phyloP scores from a whole-genome alignment of 2,888 invertebrate species.

The Hirtodrosophila duncani region DNA sequence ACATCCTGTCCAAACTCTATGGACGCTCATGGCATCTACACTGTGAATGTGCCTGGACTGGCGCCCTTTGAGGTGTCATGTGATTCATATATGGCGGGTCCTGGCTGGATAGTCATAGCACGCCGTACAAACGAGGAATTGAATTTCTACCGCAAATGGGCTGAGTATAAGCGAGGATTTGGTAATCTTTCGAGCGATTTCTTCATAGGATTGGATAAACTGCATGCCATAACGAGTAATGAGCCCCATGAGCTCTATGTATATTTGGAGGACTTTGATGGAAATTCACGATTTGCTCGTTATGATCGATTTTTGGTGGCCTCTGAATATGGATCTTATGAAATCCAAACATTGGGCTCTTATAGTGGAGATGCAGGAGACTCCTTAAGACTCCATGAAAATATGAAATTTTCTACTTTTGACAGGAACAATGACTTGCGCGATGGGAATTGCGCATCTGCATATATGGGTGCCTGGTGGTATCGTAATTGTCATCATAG shows the following conservation, averaged over 20 bases:
- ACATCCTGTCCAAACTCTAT: neutral
- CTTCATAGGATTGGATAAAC: slow-evolving; percentile 84
- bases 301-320: slow-evolving; percentile 83
- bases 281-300: slow-evolving; percentile 80
- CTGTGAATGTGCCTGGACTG: neutral
- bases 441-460: neutral
- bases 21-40: neutral
- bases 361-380: slow-evolving; percentile 84
- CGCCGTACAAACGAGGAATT: too few species aligned
- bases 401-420: slow-evolving; percentile 80
- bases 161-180: slow-evolving; percentile 83
- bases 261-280: slow-evolving; percentile 82
- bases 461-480: neutral
- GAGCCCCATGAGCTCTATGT: slow-evolving; percentile 80
- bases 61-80: slow-evolving; percentile 80
- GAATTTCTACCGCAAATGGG: slow-evolving; percentile 83
- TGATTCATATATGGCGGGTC: slow-evolving; percentile 79
- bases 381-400: slow-evolving; percentile 82
- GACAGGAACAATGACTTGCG: neutral
- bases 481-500: neutral
- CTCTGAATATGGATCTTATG: slow-evolving; percentile 82
- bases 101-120: too few species aligned
- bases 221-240: slow-evolving; percentile 78
- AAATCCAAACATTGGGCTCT: slow-evolving; percentile 82
- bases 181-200: slow-evolving; percentile 84